A percentile compares a stretch with the other conserved stretches of the same genome.
Evolutionary conservation across 2,888 invertebrate species (phyloP).

Genomic region (Adela reaumurella): DNA sequence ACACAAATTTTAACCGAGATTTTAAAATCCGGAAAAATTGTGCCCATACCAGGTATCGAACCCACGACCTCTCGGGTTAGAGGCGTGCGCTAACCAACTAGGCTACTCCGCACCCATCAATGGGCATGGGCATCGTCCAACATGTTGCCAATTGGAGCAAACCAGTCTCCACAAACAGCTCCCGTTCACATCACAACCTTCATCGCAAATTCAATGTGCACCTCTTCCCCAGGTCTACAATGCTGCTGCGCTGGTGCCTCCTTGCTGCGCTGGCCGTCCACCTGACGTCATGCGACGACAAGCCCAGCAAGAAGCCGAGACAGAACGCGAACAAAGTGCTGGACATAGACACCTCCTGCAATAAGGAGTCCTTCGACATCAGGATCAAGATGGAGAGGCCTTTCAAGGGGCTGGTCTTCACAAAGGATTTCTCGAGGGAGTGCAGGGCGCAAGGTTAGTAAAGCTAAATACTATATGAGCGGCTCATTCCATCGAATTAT

Average conservation of each 20-base stretch:
- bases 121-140: not conserved
- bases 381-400: slow-evolving; percentile 58
- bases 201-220: too few species aligned
- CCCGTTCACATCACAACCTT: not conserved
- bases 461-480: too few species aligned
- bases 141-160: too few species aligned
- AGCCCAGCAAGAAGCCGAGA: slow-evolving; percentile 6
- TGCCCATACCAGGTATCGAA: too few species aligned
- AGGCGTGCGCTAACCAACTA: too few species aligned
- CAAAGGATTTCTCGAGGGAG: slow-evolving; percentile 71
- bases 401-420: slow-evolving; percentile 71
- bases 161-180: too few species aligned
- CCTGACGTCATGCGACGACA: too few species aligned
- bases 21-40: too few species aligned
- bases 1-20: too few species aligned
- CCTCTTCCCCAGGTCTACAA: slow-evolving; percentile 8
- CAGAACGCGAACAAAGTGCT: slow-evolving; percentile 49
- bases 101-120: too few species aligned
- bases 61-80: too few species aligned
- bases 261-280: slow-evolving; percentile 15
- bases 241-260: slow-evolving; percentile 26
- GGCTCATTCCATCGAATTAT: too few species aligned
- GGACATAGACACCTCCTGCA: slow-evolving; percentile 60
- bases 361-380: slow-evolving; percentile 60
- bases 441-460: slow-evolving; percentile 61